These are phyloP conservation scores for Brachionus asplanchnoidis DNA, from an alignment of 1,140 invertebrate species.

Conservation along the genomic window DNA sequence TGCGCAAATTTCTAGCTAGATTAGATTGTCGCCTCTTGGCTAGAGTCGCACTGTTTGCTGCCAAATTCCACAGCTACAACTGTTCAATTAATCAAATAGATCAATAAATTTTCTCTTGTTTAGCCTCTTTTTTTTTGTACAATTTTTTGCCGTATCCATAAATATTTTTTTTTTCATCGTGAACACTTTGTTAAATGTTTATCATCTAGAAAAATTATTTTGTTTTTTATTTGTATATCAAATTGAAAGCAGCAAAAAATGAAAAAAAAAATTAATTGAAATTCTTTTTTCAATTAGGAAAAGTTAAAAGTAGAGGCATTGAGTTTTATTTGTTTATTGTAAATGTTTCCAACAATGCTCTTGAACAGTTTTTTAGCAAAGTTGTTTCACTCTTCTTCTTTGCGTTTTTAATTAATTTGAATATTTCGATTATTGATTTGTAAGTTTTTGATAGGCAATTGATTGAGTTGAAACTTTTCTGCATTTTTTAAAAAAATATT, in stretches of 20 bases:
- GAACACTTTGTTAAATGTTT: slow-evolving; percentile 20
- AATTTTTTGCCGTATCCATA: background rate
- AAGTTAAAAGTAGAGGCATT: background rate
- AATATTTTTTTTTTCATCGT: background rate
- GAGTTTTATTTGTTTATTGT: background rate
- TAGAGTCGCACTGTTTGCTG: background rate
- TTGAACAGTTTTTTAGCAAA: slow-evolving; percentile 12
- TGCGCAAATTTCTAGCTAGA: background rate
- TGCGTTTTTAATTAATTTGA: background rate
- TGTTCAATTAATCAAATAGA: background rate
- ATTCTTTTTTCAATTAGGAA: slow-evolving; percentile 31
- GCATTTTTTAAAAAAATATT: background rate
- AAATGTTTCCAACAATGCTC: slow-evolving; percentile 2
- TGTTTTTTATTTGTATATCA: background rate
- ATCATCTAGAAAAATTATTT: background rate
- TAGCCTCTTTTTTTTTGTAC: background rate
- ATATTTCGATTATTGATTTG: background rate
- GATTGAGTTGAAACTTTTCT: background rate
- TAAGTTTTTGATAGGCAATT: background rate
- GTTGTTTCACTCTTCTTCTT: slow-evolving; percentile 1
- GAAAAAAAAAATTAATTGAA: slow-evolving; percentile 32
- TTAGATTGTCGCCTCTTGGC: background rate
- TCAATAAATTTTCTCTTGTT: background rate
- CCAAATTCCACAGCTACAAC: background rate
- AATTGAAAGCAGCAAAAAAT: background rate